phyloP scores from a whole-genome alignment of 2,888 invertebrate genomes.

The Apotomis capreana region DNA sequence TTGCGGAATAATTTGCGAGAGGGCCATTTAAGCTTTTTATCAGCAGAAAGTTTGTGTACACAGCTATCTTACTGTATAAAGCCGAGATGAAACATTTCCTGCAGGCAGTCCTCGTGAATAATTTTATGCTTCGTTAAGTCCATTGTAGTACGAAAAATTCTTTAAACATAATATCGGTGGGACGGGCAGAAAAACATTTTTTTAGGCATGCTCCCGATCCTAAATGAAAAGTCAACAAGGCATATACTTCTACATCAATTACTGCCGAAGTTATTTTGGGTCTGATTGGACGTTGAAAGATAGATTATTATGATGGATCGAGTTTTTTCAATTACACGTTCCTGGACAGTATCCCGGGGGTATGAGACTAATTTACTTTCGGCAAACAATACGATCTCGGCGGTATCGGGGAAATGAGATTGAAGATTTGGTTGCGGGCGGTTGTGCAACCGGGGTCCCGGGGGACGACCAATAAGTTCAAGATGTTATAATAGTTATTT shows the following conservation, averaged over 20 bases:
- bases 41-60: constrained; percentile 74
- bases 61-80: constrained; percentile 73
- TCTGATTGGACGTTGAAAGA: constrained; percentile 58
- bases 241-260: constrained; percentile 43
- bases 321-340: constrained; percentile 50
- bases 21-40: constrained; percentile 80
- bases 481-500: constrained; percentile 20
- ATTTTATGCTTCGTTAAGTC: constrained; percentile 78
- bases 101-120: constrained; percentile 69
- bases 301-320: constrained; percentile 63
- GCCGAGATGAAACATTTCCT: constrained; percentile 70
- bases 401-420: constrained; percentile 29
- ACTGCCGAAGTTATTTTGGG: constrained; percentile 49
- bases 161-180: constrained; percentile 60
- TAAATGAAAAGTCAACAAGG: constrained; percentile 68
- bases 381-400: constrained; percentile 48
- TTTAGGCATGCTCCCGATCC: constrained; percentile 47
- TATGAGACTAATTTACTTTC: constrained; percentile 53
- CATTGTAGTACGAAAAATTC: constrained; percentile 68
- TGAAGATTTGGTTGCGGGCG: constrained; percentile 2
- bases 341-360: constrained; percentile 49
- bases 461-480: neutral
- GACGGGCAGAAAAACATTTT: constrained; percentile 50
- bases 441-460: neutral
- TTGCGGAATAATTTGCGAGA: constrained; percentile 74